Base-by-base conservation (phyloP, 2,113 vertebrate genomes). In the Neogale vison region DNA sequence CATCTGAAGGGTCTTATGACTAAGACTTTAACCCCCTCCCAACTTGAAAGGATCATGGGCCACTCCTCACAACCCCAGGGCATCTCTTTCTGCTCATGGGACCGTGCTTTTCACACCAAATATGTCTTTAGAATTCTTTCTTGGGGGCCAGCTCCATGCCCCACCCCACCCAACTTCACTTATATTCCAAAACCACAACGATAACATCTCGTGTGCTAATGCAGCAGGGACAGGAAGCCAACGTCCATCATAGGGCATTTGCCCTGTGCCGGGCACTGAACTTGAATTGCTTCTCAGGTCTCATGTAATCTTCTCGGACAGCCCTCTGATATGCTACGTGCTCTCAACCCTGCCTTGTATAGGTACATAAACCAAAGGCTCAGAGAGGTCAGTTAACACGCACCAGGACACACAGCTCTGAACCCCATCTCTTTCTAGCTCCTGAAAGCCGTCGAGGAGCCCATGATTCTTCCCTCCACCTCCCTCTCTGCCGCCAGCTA, bases 331-430 rank as follows among this genome's bases (percentile, higher is more conserved):
- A 57, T 36, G 20, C 6, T 13, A 3, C 0, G 0, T 76, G 31
- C 67, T 42, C 1, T 39, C 61, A 14, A 29, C 61, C 10, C 50
- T 34, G 17, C 67, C 67, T 69, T 1, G 17, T 2, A 13, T 13
- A 67, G 29, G 31, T 13, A 20, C 45, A 15, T n/a, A 59, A 71
- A n/a, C 55, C 4, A 18, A 88, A 84, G 84, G 76, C 63, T 24
- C 85, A 45, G 63, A 39, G 85, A 94, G 57, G 72, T 88, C 81
- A 61, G 24, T 61, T 26, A 29, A 63, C 7, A 29, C 2, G 1
- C 36, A 29, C 61, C 52, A 20, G 10, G 65, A 29, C 77, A 92
- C 65, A 79, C 15, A 93, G 92, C 69, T 93, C 55, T 39, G 76
- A 63, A 34, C n/a, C n/a, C 18, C 36, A 23, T 34, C 42, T 31